Base-by-base conservation (phyloP, 2,113 vertebrate species). In the Pimephales promelas region DNA sequence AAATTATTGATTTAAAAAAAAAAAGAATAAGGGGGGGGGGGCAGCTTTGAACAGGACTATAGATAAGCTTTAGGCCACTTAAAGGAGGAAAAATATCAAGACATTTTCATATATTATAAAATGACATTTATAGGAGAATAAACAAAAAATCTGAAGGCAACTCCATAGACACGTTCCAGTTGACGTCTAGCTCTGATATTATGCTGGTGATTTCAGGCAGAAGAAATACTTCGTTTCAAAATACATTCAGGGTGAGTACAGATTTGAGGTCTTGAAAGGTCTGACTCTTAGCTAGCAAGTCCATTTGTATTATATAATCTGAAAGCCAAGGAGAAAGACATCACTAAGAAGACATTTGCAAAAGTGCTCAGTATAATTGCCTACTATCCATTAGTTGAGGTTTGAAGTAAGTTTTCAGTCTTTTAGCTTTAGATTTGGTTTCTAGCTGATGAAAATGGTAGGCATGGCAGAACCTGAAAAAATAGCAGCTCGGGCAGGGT, bases 191-290 rank as follows among this genome's bases (percentile, higher is more conserved):
- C 47, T 79, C 59, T 84, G 83, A 14, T 18, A 90, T 88, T 90
- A 80, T 90, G 94, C 93, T 94, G 94, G 92, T 95, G 92, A 93
- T 91, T 89, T 93, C 92, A 95, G 93, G 94, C 93, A 93, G 90
- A 90, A 89, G 78, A 91, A 40, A 89, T 59, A 91, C 83, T 84
- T 24, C 2, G 52, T 54, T 68, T 64, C 22, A 28, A 81, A 81
- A 87, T 94, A 95, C 93, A 95, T 95, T 95, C 93, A 94, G 92
- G 90, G 91, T 94, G 93, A 94, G 93, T 95, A 95, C 91, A 87
- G 88, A 83, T 91, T 90, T 90, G 34, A 76, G 72, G 75, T n/a
- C 43, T 45, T 62, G 10, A 52, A 56, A 34, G 52, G 64, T 49
- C 52, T 13, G 28, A 78, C 36, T 31, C 54, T 22, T 70, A 72